Evolutionary conservation across 2,888 invertebrate genomes (phyloP).

Genomic region (Apamea monoglypha): DNA sequence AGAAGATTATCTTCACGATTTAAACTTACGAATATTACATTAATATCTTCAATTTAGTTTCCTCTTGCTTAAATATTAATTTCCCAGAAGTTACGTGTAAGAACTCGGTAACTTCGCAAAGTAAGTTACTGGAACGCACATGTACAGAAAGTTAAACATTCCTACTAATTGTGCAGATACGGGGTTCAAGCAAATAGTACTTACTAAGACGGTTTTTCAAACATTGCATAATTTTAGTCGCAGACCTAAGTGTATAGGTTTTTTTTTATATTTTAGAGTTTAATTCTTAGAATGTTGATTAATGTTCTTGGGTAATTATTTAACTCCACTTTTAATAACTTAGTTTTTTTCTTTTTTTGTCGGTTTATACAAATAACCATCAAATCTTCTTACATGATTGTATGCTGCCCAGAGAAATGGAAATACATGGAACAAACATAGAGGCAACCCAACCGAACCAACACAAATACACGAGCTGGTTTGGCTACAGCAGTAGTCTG

Average conservation of each 20-base stretch:
- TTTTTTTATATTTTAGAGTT: too few relatives aligned
- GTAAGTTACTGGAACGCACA: constrained; percentile 23
- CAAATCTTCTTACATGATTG: background rate
- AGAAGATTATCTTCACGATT: constrained; percentile 13
- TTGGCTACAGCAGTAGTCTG: constrained; percentile 72
- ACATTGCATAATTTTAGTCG: background rate
- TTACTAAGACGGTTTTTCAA: background rate
- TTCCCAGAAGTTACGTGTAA: constrained; percentile 22
- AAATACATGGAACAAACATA: constrained; percentile 56
- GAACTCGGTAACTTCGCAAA: constrained; percentile 25
- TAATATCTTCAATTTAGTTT: constrained; percentile 30
- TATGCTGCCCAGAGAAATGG: constrained; percentile 49
- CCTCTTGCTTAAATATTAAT: constrained; percentile 39
- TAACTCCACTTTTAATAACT: background rate
- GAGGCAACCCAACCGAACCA: background rate
- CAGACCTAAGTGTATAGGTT: too few relatives aligned
- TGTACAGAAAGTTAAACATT: constrained; percentile 28
- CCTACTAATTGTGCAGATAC: constrained; percentile 31
- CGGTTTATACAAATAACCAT: background rate
- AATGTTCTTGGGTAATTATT: too few relatives aligned
- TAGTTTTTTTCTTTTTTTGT: background rate
- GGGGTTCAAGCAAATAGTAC: constrained; percentile 26
- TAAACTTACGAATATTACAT: constrained; percentile 11
- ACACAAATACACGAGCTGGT: constrained; percentile 42
- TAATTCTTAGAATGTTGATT: too few relatives aligned